Base-by-base conservation (phyloP, 2,888 invertebrate species). In the Cataglyphis cursor region DNA sequence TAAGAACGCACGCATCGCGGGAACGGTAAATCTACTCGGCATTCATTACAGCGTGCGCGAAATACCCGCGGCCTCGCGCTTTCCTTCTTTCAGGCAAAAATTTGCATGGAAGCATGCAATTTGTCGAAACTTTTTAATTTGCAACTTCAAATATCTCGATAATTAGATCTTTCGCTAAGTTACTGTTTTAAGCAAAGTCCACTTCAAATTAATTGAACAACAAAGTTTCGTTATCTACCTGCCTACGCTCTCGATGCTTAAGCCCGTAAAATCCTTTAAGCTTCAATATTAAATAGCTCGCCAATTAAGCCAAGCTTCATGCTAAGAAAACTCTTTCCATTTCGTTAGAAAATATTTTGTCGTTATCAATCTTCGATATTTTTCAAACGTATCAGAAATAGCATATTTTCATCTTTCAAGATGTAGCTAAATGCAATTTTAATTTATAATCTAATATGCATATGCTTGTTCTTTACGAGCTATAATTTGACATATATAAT, bases 1-100 rank as follows among this genome's bases (percentile, higher is more conserved):
- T 88, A 88, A 88, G 84, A 89, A 84, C 82, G 84, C 82, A 59
- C 84, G 80, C 74, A 62, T 15, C 64, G 66, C 24, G 81, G 84
- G 81, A 81, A 70, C 51, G 81, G 70, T 70, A 80, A 80, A 59
- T 70, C 78, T 70, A 61, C 59, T 59, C 70, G 78, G 21, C 70
- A 59, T 70, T 78, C 68, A 70, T 78, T 70, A 59, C 41, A 68
- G 57, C 65, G 44, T 68, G 57, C n/a, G 66, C 68, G 41, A 68
- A 38, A 68, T 68, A 68, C n/a, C 5, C n/a, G 35, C 21, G 51
- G 10, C 41, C 6, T 41, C 41, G 28, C 76, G 31, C 57, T 31
- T 28, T 41, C 41, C 68, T 15, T 41, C 44, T 18, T 24, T 24
- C 24, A 2, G 65, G 78, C 68, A 78, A 78, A 78, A 78, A 78